Base-by-base conservation (phyloP, 2,797 vertebrate genomes). In the Meriones psammophilus region DNA sequence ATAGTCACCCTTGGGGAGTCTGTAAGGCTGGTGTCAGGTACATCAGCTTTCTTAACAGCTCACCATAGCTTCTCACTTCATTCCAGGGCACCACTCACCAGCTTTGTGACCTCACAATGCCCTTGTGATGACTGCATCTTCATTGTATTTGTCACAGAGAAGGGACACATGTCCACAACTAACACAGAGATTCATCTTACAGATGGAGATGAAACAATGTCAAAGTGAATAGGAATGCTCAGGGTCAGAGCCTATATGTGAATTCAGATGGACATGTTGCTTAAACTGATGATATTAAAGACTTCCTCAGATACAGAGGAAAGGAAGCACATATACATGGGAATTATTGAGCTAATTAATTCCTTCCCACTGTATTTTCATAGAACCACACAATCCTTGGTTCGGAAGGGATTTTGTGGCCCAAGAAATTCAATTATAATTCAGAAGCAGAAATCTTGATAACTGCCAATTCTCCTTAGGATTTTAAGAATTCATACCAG, bases 221-320 rank as follows among this genome's bases (percentile, higher is more conserved):
- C 64, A 94, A 97, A 96, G 83, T 80, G 91, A 94, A 80, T 46
- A 81, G 15, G 58, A 87, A 93, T 87, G 92, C 88, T 58, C 92
- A 56, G 30, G 60, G 88, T 92, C 74, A 84, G 81, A 77, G 28
- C 30, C 64, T 80, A 50, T 79, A 54, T 30, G 58, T 89, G 76
- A 91, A 94, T 90, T 88, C 46, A 77, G 73, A 68, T 1, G 46
- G 33, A 50, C 50, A 1, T 50, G 30, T 66, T 84, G 39, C 36
- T 78, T 90, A 33, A 64, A 92, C 46, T 64, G 78, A 77, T 80
- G 69, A n/a, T 39, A 64, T 88, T 92, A 83, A 94, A 90, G 58
- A 94, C 42, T 76, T 85, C 66, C 79, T 69, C 71, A 77, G 69
- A 94, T 68, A 3, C 14, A 80, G n/a, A 93, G 39, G n/a, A 86